A percentile compares a stretch with the other conserved stretches of the same genome.
These are phyloP conservation scores for Mixornis gularis DNA, from an alignment of 2,113 vertebrate species.

Conservation along the genomic window DNA sequence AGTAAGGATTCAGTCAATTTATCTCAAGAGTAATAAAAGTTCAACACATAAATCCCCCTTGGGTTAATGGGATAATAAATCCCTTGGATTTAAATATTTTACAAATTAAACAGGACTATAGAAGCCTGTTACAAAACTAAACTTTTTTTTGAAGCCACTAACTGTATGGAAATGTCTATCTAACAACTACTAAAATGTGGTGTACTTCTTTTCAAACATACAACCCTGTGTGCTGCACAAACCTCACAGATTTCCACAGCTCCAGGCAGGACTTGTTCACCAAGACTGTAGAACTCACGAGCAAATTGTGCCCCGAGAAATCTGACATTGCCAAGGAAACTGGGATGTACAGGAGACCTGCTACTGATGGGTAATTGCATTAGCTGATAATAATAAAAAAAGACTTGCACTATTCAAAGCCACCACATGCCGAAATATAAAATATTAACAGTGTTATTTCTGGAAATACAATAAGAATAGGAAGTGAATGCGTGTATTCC, in stretches of 20 bases:
- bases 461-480: not conserved
- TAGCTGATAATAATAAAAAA: not conserved
- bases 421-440: not conserved
- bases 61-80: slow-evolving; percentile 13
- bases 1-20: not conserved
- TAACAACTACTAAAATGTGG: not conserved
- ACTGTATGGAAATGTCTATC: not conserved
- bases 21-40: not conserved
- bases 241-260: accelerated
- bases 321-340: not conserved
- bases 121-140: not conserved
- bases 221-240: accelerated
- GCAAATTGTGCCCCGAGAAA: not conserved
- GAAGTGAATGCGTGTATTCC: not conserved
- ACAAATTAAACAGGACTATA: not conserved
- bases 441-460: not conserved
- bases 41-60: not conserved
- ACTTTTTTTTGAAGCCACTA: not conserved
- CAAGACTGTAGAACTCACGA: not conserved
- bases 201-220: not conserved
- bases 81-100: not conserved
- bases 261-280: not conserved
- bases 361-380: not conserved
- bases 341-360: not conserved
- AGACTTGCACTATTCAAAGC: not conserved